Evolutionary conservation across 1,140 invertebrate species (phyloP).

Genomic region (Lanistes nyassanus): DNA sequence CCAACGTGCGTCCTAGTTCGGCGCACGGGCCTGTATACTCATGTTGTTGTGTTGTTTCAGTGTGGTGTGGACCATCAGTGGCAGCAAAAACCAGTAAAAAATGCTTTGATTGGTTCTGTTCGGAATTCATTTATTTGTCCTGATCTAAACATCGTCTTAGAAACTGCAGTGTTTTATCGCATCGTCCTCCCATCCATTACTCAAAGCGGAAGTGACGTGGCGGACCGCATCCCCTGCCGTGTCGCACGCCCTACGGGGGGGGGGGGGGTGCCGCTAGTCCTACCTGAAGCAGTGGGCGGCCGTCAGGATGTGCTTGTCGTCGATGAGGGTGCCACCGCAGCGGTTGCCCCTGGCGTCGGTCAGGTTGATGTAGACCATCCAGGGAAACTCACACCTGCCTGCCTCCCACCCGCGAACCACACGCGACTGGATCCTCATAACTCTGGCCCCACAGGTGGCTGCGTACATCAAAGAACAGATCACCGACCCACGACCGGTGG

Average conservation of each 20-base stretch:
- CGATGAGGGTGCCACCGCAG: conserved; percentile 38
- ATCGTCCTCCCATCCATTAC: no score
- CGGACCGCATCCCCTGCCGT: neutral
- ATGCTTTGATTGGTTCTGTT: neutral
- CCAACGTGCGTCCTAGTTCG: no score
- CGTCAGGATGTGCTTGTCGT: conserved; percentile 33
- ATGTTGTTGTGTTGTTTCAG: no score
- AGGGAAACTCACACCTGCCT: conserved; percentile 28
- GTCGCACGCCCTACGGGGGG: neutral
- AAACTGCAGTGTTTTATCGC: no score
- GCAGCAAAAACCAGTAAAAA: no score
- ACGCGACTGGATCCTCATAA: neutral
- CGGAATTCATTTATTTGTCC: neutral
- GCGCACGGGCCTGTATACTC: no score
- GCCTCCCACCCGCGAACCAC: conserved; percentile 26
- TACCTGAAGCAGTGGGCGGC: conserved; percentile 37
- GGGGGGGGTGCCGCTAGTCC: neutral
- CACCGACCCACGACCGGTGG: no score
- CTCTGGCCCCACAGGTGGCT: conserved; percentile 2
- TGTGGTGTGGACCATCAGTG: no score
- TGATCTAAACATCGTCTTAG: neutral
- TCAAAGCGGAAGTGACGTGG: neutral
- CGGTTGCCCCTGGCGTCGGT: conserved; percentile 5
- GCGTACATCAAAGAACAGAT: neutral
- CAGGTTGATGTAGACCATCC: conserved; percentile 31